A percentile compares a stretch with the other conserved stretches of the same genome.
These are phyloP conservation scores for Neotoma lepida DNA, from an alignment of 2,113 vertebrate species.

Conservation along the genomic window DNA sequence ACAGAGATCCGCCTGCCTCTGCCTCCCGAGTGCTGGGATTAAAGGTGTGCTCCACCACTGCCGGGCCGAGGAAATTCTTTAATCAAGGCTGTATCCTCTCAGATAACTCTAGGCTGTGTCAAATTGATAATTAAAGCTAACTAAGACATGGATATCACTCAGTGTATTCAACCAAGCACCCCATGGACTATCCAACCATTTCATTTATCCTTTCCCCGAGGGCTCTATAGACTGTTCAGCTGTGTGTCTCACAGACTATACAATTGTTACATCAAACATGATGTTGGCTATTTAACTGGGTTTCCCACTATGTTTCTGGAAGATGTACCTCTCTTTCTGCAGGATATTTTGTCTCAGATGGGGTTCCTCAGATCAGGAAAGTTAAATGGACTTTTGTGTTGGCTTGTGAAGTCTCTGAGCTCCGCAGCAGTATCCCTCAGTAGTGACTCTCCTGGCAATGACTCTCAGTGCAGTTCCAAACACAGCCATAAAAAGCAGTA, in stretches of 20 bases:
- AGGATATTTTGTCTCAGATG: background rate
- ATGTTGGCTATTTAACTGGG: background rate
- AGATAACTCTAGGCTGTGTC: background rate
- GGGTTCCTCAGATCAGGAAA: background rate
- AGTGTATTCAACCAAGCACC: background rate
- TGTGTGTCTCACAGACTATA: too few relatives aligned
- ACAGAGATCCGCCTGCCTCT: too few relatives aligned
- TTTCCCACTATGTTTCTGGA: background rate
- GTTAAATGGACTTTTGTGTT: background rate
- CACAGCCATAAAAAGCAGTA: slow-evolving; percentile 56
- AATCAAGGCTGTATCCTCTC: background rate
- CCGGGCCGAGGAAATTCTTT: too few relatives aligned
- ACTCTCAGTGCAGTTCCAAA: background rate
- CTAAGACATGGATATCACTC: background rate
- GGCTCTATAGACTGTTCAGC: background rate
- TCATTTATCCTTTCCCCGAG: background rate
- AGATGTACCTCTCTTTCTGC: background rate
- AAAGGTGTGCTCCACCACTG: too few relatives aligned
- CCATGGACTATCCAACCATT: background rate
- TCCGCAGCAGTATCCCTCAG: background rate
- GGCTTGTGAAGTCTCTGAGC: background rate
- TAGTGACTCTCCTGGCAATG: background rate
- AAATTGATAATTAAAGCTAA: background rate
- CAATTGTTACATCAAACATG: background rate
- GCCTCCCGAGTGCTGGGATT: too few relatives aligned